Base-by-base conservation (phyloP, 2,113 vertebrate species). In the Saguinus imperator region DNA sequence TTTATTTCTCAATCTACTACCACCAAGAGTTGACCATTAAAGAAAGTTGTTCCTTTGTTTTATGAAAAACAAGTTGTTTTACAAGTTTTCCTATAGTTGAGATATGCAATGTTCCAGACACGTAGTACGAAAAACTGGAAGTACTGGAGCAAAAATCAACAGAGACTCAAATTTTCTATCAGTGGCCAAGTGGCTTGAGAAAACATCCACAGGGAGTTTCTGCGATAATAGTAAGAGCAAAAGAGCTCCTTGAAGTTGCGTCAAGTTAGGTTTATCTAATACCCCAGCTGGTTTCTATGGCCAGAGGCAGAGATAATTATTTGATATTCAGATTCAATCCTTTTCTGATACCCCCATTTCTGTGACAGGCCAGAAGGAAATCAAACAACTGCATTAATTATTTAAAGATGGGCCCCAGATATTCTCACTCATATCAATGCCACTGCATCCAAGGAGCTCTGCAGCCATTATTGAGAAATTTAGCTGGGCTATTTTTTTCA, bases 241-340 rank as follows among this genome's bases (percentile, higher is more conserved):
- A 89, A 95, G 55, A 72, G 2, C 35, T 93, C 85, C 94, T 84
- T n/a, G n/a, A 82, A 87, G n/a, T 12, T 18, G 1, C 21, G 45
- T 1, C 48, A 0, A 45, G 72, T 70, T 64, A 83, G 45, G 48
- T 66, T 94, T 93, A 77, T 90, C 89, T 97, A 32, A 48, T 72
- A 16, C 11, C 29, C 50, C 52, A 83, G 52, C 43, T 90, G 73
- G 29, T 55, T 92, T 81, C 58, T 48, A 45, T 20, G 25, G 66
- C 45, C 75, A 91, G 76, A 92, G 32, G 76, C 77, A 98, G 52
- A 92, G 80, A 87, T 43, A 76, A 57, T 20, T 20, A 88, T 89
- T 89, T 90, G 86, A 96, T 95, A 95, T 77, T 85, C 83, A 94
- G 29, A 77, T 23, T 32, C 52, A 96, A 27, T n/a, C 20, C 7